Percentiles rank a stretch among this genome's conserved stretches.
These are phyloP conservation scores for Chionoecetes opilio DNA, from an alignment of 1,140 invertebrate species.

Conservation along the genomic window DNA sequence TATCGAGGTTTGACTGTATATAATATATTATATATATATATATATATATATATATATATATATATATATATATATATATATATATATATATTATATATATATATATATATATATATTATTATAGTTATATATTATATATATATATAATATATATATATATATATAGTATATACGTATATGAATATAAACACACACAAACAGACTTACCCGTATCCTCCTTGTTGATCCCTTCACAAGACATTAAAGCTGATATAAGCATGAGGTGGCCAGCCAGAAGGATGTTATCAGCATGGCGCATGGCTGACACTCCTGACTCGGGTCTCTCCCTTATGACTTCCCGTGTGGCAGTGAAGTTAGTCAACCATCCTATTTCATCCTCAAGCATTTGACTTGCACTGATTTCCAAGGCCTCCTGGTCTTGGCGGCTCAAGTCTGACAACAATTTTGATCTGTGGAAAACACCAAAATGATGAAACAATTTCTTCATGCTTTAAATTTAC, in stretches of 20 bases:
- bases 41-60: no score
- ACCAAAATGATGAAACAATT: background rate
- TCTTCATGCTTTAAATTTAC: background rate
- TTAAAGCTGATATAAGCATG: conserved; percentile 84
- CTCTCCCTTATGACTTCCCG: conserved; percentile 69
- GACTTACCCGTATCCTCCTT: conserved; percentile 76
- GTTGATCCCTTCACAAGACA: conserved; percentile 85
- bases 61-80: no score
- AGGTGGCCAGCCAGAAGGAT: conserved; percentile 85
- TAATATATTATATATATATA: no score
- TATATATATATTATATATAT: no score
- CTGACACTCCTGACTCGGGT: conserved; percentile 73
- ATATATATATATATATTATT: no score
- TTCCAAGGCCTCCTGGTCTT: conserved; percentile 83
- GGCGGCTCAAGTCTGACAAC: conserved; percentile 83
- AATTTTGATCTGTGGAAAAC: conserved; percentile 81
- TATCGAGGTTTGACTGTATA: no score
- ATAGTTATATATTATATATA: no score
- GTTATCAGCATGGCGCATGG: conserved; percentile 83
- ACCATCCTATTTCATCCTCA: conserved; percentile 85
- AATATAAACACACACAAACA: no score
- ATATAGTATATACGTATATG: no score
- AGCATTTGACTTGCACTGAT: conserved; percentile 84
- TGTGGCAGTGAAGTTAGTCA: conserved; percentile 84
- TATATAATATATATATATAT: no score